Evolutionary conservation across 2,113 vertebrate species (phyloP), one percentile per base, ranked within the genome.

Genomic region (Lampris incognitus): DNA sequence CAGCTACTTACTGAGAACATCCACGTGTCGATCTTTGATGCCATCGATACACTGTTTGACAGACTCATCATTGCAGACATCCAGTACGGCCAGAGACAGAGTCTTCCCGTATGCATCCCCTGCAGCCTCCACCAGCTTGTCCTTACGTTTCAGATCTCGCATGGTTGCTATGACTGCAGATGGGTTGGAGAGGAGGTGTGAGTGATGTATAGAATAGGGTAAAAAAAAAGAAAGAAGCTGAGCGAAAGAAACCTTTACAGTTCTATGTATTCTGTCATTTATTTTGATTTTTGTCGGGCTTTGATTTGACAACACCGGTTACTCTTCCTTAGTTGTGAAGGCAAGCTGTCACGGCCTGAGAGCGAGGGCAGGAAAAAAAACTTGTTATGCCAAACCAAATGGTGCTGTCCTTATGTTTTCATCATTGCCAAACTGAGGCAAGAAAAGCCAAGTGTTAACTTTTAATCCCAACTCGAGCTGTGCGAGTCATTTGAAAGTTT

Each of bases 121-220:
- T 0, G 95, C 96, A 0, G 95, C 96, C 57, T 88, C 87, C 79
- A 97, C 93, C 81, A 98, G 83, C 8, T 91, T 90, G 1, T 92
- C 94, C 66, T 95, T 96, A 76, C 94, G 95, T 41, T 90, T 79
- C 79, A 97, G 89, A 73, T 97, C 95, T 13, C 97, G 91, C 96
- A 97, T 97, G 24, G 97, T 98, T 76, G 96, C 97, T 7, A 97
- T 92, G 61, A 98, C 96, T 97, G 86, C 1, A 69, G 63, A n/a
- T 11, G 80, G 50, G 9, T 37, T 73, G 51, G 52, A 11, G n/a
- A 13, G 9, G 49, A 36, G 13, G 9, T 11, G 10, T 41, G 9
- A 37, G 48, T 13, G 52, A 41, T 24, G 24, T 44, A 5, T 1
- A 3, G 11, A 48, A n/a, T 38, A 38, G 74, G 9, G 52, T 41